phyloP scores from a whole-genome alignment of 2,113 vertebrate genomes.

The Bombycilla garrulus region DNA sequence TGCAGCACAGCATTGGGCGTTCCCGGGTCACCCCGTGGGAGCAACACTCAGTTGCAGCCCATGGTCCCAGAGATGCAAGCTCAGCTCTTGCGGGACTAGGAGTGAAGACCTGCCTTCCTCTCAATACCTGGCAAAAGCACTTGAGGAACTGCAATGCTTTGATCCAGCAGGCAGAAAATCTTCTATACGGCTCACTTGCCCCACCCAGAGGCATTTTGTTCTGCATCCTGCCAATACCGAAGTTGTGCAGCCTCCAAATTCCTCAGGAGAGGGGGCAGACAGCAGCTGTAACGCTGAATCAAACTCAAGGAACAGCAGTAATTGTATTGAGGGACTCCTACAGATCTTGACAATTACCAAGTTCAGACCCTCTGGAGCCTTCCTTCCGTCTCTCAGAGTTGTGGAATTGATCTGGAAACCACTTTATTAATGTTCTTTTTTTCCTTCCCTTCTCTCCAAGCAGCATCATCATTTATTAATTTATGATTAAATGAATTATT shows the following conservation, averaged over 20 bases:
- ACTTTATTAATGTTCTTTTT: conserved; percentile 61
- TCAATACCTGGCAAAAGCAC: neutral
- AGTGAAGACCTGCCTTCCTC: neutral
- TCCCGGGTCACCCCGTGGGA: neutral
- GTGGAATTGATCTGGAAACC: conserved; percentile 54
- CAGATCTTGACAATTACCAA: conserved; percentile 6
- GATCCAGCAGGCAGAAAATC: neutral
- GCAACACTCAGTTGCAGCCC: neutral
- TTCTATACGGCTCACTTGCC: conserved; percentile 11
- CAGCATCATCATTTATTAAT: conserved; percentile 64
- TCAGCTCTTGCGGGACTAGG: neutral
- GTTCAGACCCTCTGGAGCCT: conserved; percentile 23
- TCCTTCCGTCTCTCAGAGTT: neutral
- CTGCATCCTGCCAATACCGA: neutral
- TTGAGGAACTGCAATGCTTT: neutral
- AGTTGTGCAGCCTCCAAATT: neutral
- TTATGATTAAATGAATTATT: conserved; percentile 71
- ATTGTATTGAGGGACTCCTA: neutral
- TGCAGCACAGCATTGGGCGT: neutral
- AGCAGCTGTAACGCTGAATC: neutral
- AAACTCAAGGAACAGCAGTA: neutral
- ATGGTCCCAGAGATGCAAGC: neutral
- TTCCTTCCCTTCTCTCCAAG: conserved; percentile 35
- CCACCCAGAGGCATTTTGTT: conserved; percentile 54
- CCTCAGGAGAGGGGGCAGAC: neutral